These are phyloP conservation scores for Caenorhabditis tropicalis DNA, from an alignment of 1,140 invertebrate genomes.

Conservation along the genomic window DNA sequence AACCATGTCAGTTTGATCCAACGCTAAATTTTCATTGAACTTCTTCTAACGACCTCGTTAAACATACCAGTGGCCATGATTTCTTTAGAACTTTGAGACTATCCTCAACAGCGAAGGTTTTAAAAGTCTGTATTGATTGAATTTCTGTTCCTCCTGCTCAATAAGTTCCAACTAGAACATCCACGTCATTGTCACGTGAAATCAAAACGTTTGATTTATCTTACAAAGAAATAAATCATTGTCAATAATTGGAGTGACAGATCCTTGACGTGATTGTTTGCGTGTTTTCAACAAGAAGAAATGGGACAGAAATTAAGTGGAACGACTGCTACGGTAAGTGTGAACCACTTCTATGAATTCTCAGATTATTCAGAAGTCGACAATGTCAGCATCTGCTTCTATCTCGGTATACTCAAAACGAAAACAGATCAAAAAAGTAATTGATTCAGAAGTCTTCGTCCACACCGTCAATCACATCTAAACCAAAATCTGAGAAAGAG, in stretches of 20 bases:
- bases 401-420: background rate
- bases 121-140: background rate
- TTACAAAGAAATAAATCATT: background rate
- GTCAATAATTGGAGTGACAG: background rate
- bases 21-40: background rate
- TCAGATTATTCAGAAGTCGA: background rate
- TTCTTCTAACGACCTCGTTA: too few species aligned
- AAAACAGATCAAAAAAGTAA: background rate
- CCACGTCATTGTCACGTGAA: background rate
- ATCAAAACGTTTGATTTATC: background rate
- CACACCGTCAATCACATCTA: background rate
- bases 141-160: background rate
- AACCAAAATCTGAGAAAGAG: constrained; percentile 7
- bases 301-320: constrained; percentile 3
- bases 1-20: constrained; percentile 37
- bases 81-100: background rate
- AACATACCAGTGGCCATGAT: background rate
- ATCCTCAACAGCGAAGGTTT: background rate
- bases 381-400: background rate
- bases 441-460: background rate
- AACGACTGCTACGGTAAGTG: background rate
- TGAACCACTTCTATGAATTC: background rate
- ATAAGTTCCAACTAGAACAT: background rate
- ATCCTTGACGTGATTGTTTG: constrained; percentile 13
- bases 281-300: background rate